A percentile compares a stretch with the other conserved stretches of the same genome.
Conservation (phyloP, 2,888 invertebrate species). For the Nymphalis polychloros region DNA sequence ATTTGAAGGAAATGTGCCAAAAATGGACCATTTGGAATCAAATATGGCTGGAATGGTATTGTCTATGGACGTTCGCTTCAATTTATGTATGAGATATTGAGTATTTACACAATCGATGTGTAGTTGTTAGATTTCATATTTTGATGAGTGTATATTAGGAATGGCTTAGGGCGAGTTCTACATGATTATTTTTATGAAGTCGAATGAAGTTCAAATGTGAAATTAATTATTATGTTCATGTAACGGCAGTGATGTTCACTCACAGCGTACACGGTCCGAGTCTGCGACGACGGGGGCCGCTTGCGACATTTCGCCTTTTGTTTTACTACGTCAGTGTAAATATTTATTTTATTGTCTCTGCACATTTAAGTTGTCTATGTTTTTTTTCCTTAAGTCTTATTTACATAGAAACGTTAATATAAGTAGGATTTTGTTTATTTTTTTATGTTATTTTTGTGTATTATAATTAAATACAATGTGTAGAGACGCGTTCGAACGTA, state of each 20-base stretch:
- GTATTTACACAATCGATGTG: conserved; percentile 48
- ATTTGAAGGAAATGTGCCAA: conserved; percentile 72
- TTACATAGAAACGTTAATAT: conserved; percentile 15
- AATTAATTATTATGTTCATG: conserved; percentile 46
- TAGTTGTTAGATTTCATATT: conserved; percentile 37
- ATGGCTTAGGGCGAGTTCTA: conserved; percentile 20
- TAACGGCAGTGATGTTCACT: conserved; percentile 62
- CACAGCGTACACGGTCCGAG: conserved; percentile 56
- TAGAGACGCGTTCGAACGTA: conserved; percentile 34
- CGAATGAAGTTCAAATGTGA: conserved; percentile 14
- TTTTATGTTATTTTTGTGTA: conserved; percentile 29
- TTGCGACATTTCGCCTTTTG: conserved; percentile 65
- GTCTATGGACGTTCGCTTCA: conserved; percentile 44
- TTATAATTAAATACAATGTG: conserved; percentile 25
- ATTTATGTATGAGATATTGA: conserved; percentile 23
- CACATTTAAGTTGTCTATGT: conserved; percentile 39
- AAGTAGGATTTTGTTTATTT: conserved; percentile 16
- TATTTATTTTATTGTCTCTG: conserved; percentile 53
- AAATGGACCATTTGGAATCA: conserved; percentile 68
- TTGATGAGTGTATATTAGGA: conserved; percentile 24
- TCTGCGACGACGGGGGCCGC: conserved; percentile 39
- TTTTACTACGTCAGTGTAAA: conserved; percentile 65
- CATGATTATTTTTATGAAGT: conserved; percentile 16
- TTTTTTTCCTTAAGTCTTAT: conserved; percentile 23
- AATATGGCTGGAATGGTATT: conserved; percentile 54